Evolutionary conservation across 2,888 invertebrate species (phyloP).

Genomic region (Mesochorus sp.): DNA sequence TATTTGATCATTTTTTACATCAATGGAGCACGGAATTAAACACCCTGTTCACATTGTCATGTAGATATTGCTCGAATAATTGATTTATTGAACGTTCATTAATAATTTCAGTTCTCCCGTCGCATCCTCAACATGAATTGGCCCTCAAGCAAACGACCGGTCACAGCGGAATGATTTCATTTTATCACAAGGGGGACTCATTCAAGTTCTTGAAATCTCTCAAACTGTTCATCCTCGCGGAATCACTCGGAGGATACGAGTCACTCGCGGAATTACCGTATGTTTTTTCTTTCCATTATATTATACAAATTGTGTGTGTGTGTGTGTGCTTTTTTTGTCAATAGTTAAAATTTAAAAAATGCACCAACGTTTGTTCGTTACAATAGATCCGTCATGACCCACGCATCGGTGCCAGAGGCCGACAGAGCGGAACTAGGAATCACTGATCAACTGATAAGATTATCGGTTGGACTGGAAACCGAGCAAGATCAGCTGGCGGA

Average conservation of each 20-base stretch:
- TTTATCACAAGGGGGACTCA: conserved; percentile 92
- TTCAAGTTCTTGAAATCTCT: conserved; percentile 88
- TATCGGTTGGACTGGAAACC: conserved; percentile 96
- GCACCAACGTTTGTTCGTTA: conserved; percentile 9
- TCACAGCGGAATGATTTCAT: conserved; percentile 96
- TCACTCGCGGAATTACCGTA: conserved; percentile 97
- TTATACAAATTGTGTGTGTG: background rate
- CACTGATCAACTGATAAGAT: conserved; percentile 91
- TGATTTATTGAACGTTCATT: too few relatives aligned
- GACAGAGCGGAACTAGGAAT: conserved; percentile 90
- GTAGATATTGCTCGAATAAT: too few relatives aligned
- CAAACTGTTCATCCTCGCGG: conserved; percentile 93
- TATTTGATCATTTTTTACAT: conserved; percentile 21
- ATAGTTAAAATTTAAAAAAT: background rate
- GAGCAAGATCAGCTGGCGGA: conserved; percentile 92
- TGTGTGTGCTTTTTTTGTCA: background rate
- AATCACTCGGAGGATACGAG: conserved; percentile 97
- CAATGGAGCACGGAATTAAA: background rate
- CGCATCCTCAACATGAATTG: conserved; percentile 93
- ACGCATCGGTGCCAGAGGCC: conserved; percentile 93
- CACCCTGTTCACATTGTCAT: too few relatives aligned
- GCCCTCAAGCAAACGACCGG: conserved; percentile 92
- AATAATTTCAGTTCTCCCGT: conserved; percentile 86
- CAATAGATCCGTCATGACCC: conserved; percentile 94
- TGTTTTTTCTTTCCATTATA: too few relatives aligned